Percentiles rank a stretch among this genome's conserved stretches.
Conservation (phyloP, 23 tunicate genomes). For the Aplidium turbinatum region DNA sequence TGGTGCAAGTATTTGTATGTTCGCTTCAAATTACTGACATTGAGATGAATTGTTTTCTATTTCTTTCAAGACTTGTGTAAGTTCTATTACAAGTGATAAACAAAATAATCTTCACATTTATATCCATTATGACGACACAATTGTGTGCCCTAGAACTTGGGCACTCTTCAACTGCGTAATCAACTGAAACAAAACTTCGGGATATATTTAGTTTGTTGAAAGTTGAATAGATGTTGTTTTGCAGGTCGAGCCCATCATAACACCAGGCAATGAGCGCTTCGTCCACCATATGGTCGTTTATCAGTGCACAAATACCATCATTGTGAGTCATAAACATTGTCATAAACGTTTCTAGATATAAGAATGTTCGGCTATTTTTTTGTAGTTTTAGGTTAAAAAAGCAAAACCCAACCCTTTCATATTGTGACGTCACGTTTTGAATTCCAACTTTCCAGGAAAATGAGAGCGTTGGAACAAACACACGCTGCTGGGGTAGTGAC, state of each 20-base stretch:
- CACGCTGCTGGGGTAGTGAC: conserved; percentile 30
- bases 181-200: not conserved
- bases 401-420: too few relatives aligned
- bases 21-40: too few relatives aligned
- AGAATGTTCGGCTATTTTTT: too few relatives aligned
- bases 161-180: not conserved
- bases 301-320: conserved; percentile 21
- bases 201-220: not conserved
- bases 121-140: too few relatives aligned
- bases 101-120: too few relatives aligned
- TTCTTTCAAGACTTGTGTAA: too few relatives aligned
- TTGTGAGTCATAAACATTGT: conserved; percentile 22
- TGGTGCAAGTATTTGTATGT: too few relatives aligned
- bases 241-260: conserved; percentile 62
- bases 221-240: not conserved
- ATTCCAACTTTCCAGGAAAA: not conserved
- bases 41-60: too few relatives aligned
- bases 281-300: conserved; percentile 61
- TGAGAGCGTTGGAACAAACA: conserved; percentile 6
- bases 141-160: too few relatives aligned
- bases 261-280: conserved; percentile 39
- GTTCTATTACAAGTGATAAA: too few relatives aligned
- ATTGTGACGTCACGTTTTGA: too few relatives aligned
- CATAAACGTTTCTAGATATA: not conserved
- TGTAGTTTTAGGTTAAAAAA: too few relatives aligned